Base-by-base conservation (phyloP, 2,888 invertebrate species). In the Furcula furcula region DNA sequence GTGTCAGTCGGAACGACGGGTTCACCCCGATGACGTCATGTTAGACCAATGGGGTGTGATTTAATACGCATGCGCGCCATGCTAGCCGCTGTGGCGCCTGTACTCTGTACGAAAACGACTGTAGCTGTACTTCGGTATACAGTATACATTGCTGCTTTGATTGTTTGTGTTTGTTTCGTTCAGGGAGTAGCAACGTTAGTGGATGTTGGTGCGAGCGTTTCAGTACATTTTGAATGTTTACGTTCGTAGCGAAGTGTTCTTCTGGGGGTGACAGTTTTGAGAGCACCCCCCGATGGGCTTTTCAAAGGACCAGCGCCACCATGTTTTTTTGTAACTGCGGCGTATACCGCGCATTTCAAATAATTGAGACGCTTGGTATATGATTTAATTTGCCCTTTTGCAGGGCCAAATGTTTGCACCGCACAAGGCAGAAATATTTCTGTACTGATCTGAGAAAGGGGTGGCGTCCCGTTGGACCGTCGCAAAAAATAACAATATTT, bases 11-110 rank as follows among this genome's bases (percentile, higher is more conserved):
- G 76, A 81, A 63, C 77, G 65, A 69, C 76, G 76, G 76, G 77
- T 81, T 85, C 84, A 87, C 85, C 87, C 86, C 72, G 82, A 84
- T 88, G 87, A 88, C 87, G 87, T 88, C 87, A 88, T 74, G 76
- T 57, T 77, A 81, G 76, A 78, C 87, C 87, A 88, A 88, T 87
- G 63, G 84, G 84, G 81, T 77, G 75, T 69, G 68, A 69, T 70
- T 58, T 55, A 34, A 30, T 46, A 65, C 87, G 86, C 87, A 79
- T 81, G 87, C 87, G 87, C 69, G 77, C 44, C 60, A n/a, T 50
- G 36, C 56, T 70, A 87, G 87, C 82, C 87, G 63, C 68, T 73
- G 72, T 74, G 87, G 80, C 87, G 87, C 85, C 87, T 60, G 56
- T 65, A 68, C 65, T 49, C 60, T 51, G 55, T 64, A 58, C 50